Base-by-base conservation (phyloP, 2,797 vertebrate genomes). In the Strix occidentalis region DNA sequence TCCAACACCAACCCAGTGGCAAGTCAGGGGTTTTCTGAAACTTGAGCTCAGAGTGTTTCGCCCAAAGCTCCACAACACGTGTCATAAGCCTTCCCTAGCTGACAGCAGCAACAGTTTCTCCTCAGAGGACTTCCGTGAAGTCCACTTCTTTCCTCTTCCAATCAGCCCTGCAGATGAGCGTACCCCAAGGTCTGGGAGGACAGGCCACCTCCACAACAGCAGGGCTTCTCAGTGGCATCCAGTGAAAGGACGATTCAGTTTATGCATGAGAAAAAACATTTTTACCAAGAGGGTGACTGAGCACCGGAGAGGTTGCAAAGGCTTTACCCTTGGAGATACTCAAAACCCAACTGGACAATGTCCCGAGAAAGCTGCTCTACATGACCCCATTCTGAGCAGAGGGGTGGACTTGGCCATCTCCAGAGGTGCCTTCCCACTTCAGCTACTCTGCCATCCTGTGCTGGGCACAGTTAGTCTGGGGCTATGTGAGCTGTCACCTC, bases 1-100 rank as follows among this genome's bases (percentile, higher is more conserved):
- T 43, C 53, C 56, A 50, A 18, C 0, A 2, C 9, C 63, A 87
- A 16, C 11, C 14, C 24, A 82, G 51, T 4, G 6, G 46, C 58
- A 84, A 86, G 35, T 54, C 63, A 86, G 0, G 4, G 10, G 24
- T 37, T 31, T 88, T 50, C 74, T 76, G 29, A 58, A 29, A 77
- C 28, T 9, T 65, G 21, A 76, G 45, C 51, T 70, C 24, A 46
- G 33, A 12, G 21, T 33, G 28, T 41, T 63, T 58, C 23, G 79
- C 29, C 25, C 53, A 66, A 75, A 91, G 68, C 48, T 79, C 28
- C 14, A 3, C 3, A 3, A 24, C 23, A 5, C 0, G 0, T 28
- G 69, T 25, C 56, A 26, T 1, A 10, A 92, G 35, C 64, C 63
- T 6, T 87, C 23, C 58, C 63, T 5, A 45, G 24, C 43, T 43